Evolutionary conservation across 30 jellyfish, hydroid and myxozoan species (phyloP).

Genomic region (Pelagia noctiluca): DNA sequence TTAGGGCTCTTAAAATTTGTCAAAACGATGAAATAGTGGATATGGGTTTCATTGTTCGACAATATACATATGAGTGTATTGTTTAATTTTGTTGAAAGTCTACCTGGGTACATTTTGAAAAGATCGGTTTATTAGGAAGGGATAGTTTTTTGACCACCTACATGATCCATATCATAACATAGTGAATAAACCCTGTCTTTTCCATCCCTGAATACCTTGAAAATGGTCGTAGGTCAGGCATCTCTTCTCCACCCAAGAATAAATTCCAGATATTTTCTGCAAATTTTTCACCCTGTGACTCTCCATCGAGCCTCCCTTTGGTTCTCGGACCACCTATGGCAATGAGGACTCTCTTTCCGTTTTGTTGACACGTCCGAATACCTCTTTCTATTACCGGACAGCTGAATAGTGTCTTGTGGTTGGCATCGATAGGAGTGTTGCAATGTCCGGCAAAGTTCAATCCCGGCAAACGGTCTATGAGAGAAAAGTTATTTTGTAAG

Average conservation of each 20-base stretch:
- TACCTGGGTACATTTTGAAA: no score
- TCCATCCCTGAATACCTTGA: conserved; percentile 62
- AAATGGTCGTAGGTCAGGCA: conserved; percentile 83
- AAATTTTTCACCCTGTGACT: conserved; percentile 79
- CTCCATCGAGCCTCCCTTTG: conserved; percentile 60
- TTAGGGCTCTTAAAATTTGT: no score
- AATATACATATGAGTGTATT: no score
- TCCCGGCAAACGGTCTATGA: conserved; percentile 84
- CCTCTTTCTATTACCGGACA: conserved; percentile 87
- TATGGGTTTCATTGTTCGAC: no score
- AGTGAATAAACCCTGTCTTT: no score
- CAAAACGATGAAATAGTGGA: no score
- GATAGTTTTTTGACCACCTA: no score
- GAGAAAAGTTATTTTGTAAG: neutral
- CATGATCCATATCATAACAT: no score
- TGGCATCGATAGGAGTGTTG: conserved; percentile 52
- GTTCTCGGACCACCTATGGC: conserved; percentile 91
- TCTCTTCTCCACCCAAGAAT: conserved; percentile 81
- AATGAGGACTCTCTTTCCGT: conserved; percentile 78
- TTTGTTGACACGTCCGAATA: conserved; percentile 74
- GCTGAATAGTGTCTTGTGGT: conserved; percentile 68
- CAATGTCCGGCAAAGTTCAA: conserved; percentile 82
- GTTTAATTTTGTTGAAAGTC: no score
- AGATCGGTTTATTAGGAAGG: no score
- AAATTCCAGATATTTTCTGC: conserved; percentile 88